Conservation (phyloP, 2,797 vertebrate species). For the Diplodus sargus region DNA sequence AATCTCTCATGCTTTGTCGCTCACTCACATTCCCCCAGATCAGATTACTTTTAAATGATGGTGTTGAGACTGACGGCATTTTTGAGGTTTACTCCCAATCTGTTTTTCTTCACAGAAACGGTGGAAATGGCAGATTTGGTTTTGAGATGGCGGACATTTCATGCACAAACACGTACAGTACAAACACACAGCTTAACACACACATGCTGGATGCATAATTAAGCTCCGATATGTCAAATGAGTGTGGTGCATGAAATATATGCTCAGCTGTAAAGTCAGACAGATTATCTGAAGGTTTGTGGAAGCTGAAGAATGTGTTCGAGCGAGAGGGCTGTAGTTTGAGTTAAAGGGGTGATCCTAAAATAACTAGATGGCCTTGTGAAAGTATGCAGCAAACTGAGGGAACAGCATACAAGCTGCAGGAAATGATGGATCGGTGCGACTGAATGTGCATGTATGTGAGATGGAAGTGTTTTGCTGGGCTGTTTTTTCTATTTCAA, state of each 20-base stretch:
- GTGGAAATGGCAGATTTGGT: constrained; percentile 70
- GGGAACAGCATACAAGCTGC: constrained; percentile 55
- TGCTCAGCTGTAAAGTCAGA: constrained; percentile 52
- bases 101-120: constrained; percentile 67
- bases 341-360: constrained; percentile 74
- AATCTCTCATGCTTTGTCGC: constrained; percentile 74
- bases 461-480: constrained; percentile 9
- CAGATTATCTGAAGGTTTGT: constrained; percentile 64
- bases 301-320: constrained; percentile 71
- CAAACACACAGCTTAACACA: constrained; percentile 43
- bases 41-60: constrained; percentile 76
- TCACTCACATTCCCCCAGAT: constrained; percentile 66
- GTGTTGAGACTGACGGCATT: constrained; percentile 75
- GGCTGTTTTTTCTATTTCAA: constrained; percentile 6
- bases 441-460: constrained; percentile 19
- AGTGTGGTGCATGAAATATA: constrained; percentile 39
- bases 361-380: constrained; percentile 81
- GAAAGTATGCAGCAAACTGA: constrained; percentile 70
- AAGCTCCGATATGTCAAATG: constrained; percentile 43
- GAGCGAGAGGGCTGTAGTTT: constrained; percentile 64
- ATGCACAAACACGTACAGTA: constrained; percentile 49
- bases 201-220: constrained; percentile 42
- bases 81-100: constrained; percentile 80
- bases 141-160: constrained; percentile 53
- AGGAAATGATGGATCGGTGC: constrained; percentile 66